Percentiles rank a stretch among this genome's conserved stretches.
These are phyloP conservation scores for Tenebrosternarchus preto DNA, from an alignment of 2,113 vertebrate species.

Conservation along the genomic window DNA sequence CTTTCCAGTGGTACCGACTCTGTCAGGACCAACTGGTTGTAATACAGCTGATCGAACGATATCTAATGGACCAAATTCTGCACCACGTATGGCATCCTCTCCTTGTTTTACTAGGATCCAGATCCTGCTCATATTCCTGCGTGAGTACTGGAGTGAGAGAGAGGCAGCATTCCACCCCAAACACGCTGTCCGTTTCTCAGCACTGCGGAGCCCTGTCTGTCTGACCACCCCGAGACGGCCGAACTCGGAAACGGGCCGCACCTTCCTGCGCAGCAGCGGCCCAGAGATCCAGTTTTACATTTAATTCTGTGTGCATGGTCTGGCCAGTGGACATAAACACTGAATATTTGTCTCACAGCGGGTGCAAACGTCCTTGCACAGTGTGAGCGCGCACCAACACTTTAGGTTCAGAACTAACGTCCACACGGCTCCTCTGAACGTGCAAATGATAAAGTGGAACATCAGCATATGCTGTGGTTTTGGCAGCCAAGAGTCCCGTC, in stretches of 20 bases:
- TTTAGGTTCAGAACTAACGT: neutral
- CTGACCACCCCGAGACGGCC: neutral
- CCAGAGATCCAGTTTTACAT: neutral
- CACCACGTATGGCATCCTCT: neutral
- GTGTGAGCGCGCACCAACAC: neutral
- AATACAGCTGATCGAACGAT: neutral
- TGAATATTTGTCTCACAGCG: neutral
- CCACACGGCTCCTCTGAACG: neutral
- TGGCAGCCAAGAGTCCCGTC: neutral
- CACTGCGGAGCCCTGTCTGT: neutral
- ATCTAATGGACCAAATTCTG: too few relatives aligned
- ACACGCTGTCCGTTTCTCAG: conserved; percentile 14
- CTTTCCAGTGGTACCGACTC: too few relatives aligned
- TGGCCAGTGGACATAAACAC: neutral
- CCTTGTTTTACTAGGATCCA: neutral
- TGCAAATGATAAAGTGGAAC: neutral
- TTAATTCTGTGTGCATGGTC: neutral
- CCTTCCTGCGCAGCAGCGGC: too few relatives aligned
- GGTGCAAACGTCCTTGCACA: neutral
- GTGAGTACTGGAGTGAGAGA: conserved; percentile 31
- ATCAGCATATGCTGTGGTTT: neutral
- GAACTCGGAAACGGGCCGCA: too few relatives aligned
- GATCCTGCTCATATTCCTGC: conserved; percentile 15
- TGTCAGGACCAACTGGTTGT: neutral
- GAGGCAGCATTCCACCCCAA: conserved; percentile 25